phyloP scores from a whole-genome alignment of 2,888 invertebrate species.

The Nephrotoma flavescens region DNA sequence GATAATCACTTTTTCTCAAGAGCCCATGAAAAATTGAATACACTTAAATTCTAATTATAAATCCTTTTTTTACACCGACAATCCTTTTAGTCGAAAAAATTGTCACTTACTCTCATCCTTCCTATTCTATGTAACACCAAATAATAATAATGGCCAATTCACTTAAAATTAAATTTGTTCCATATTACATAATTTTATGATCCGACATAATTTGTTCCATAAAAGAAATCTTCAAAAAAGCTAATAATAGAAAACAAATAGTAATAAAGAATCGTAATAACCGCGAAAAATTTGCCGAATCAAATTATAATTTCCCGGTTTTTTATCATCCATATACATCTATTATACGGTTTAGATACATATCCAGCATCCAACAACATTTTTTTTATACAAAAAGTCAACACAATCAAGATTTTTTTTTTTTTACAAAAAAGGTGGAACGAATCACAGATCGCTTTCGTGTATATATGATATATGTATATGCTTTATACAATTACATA shows the following conservation, averaged over 20 bases:
- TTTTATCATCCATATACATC: not conserved
- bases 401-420: not conserved
- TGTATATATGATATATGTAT: not conserved
- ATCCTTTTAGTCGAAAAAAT: not conserved
- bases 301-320: conserved; percentile 3
- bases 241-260: not conserved
- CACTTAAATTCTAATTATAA: not conserved
- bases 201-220: not conserved
- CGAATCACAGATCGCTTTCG: not conserved
- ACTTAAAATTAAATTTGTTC: not conserved
- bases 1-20: not conserved
- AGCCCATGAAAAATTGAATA: not conserved
- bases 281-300: conserved; percentile 5
- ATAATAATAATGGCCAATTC: not conserved
- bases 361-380: not conserved
- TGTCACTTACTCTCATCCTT: not conserved
- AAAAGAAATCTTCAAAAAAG: not conserved
- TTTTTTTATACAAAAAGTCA: not conserved
- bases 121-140: not conserved
- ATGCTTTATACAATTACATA: no score
- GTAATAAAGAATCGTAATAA: not conserved
- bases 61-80: not conserved
- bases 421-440: not conserved
- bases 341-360: not conserved
- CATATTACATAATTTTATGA: not conserved